A percentile compares a stretch with the other conserved stretches of the same genome.
Evolutionary conservation across 2,888 invertebrate species (phyloP).

Genomic region (Hirtodrosophila histrioides): DNA sequence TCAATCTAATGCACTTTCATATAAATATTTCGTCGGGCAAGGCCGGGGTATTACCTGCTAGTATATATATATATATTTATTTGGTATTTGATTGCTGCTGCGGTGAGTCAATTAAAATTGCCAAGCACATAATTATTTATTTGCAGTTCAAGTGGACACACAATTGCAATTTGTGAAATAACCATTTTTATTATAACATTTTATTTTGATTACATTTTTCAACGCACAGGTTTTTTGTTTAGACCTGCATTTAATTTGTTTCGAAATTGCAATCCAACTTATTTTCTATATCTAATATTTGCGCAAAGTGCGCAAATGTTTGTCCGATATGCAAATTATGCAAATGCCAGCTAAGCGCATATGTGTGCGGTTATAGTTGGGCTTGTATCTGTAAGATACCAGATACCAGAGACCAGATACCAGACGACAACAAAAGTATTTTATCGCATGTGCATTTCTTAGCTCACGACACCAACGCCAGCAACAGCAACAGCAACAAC

Average conservation of each 20-base stretch:
- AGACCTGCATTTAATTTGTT: constrained; percentile 23
- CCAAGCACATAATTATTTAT: constrained; percentile 51
- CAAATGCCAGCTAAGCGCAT: constrained; percentile 59
- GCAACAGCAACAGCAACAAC: constrained; percentile 29
- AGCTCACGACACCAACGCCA: constrained; percentile 56
- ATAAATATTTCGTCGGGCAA: no score
- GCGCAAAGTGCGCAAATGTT: constrained; percentile 43
- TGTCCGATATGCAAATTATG: constrained; percentile 64
- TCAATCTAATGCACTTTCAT: no score
- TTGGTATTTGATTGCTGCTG: constrained; percentile 36
- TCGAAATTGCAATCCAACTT: constrained; percentile 1
- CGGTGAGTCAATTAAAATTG: constrained; percentile 61
- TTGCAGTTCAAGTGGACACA: constrained; percentile 51
- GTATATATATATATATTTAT: no score
- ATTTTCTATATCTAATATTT: constrained; percentile 28
- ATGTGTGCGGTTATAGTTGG: constrained; percentile 7
- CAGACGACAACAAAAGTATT: constrained; percentile 41
- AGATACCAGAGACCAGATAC: constrained; percentile 39
- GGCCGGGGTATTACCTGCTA: no score
- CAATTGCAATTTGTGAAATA: constrained; percentile 50
- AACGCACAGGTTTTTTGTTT: constrained; percentile 14
- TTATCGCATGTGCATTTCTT: constrained; percentile 71
- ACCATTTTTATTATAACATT: constrained; percentile 19
- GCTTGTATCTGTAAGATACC: constrained; percentile 54
- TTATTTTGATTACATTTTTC: constrained; percentile 16